Evolutionary conservation across 1,140 invertebrate species (phyloP).

Genomic region (Dryas iulia): DNA sequence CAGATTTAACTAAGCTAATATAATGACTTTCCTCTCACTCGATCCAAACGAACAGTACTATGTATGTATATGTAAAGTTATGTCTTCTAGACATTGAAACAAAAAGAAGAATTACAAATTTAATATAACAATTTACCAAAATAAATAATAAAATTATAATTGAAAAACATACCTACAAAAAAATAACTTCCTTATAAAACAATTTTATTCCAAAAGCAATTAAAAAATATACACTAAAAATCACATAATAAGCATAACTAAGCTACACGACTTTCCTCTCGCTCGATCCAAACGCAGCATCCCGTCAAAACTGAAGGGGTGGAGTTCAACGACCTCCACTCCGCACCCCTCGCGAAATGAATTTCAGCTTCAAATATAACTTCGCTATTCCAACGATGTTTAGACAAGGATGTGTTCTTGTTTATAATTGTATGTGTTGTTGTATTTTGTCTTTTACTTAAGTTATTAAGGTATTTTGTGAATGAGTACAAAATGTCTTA

Average conservation of each 20-base stretch:
- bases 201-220: too few species aligned
- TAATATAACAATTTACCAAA: too few species aligned
- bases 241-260: background rate
- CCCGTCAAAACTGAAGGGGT: constrained; percentile 30
- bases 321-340: constrained; percentile 32
- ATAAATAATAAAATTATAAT: too few species aligned
- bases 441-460: background rate
- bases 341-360: constrained; percentile 33
- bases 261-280: background rate
- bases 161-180: too few species aligned
- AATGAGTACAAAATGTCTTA: too few species aligned
- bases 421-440: background rate
- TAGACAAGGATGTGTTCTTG: background rate
- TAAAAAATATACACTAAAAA: background rate
- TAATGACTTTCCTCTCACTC: too few species aligned
- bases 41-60: too few species aligned
- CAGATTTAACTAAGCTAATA: too few species aligned
- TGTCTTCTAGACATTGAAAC: too few species aligned
- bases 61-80: too few species aligned
- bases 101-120: too few species aligned
- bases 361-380: constrained; percentile 36
- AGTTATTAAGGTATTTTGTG: background rate
- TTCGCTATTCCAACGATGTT: background rate
- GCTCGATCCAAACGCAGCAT: constrained; percentile 14
- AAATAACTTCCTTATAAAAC: too few species aligned